phyloP scores from a whole-genome alignment of 2,888 invertebrate genomes.

The Agrotis puta region DNA sequence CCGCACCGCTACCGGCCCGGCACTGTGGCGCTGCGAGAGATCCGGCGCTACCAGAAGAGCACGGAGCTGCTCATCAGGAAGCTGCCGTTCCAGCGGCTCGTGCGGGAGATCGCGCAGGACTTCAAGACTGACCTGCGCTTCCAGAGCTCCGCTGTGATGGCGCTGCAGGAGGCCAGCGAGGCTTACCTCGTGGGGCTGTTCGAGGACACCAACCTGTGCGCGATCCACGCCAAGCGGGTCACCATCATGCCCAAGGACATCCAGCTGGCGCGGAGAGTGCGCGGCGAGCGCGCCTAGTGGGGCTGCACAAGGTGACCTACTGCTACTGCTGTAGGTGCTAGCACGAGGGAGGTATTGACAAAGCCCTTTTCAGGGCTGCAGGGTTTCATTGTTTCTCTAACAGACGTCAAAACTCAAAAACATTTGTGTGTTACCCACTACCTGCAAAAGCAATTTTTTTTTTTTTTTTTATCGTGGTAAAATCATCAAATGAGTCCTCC shows the following conservation, averaged over 20 bases:
- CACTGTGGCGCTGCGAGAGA: constrained; percentile 93
- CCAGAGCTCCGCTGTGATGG: constrained; percentile 93
- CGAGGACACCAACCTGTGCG: constrained; percentile 95
- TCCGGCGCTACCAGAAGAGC: constrained; percentile 94
- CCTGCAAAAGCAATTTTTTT: too few species aligned
- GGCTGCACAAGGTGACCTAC: neutral
- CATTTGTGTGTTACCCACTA: too few species aligned
- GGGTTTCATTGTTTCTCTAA: constrained; percentile 53
- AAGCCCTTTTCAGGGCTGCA: constrained; percentile 88
- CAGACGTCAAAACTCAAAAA: constrained; percentile 29
- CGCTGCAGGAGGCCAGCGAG: constrained; percentile 92
- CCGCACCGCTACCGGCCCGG: constrained; percentile 93
- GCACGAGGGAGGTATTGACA: constrained; percentile 71
- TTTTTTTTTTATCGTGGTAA: too few species aligned
- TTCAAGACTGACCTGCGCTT: constrained; percentile 94
- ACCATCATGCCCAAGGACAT: constrained; percentile 87
- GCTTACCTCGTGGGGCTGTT: constrained; percentile 93
- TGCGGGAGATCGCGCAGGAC: constrained; percentile 94
- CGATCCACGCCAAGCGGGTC: constrained; percentile 92
- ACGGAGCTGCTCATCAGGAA: constrained; percentile 94
- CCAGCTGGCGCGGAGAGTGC: constrained; percentile 81
- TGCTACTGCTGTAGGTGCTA: too few species aligned
- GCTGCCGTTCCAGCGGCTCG: constrained; percentile 93
- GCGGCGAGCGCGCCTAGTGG: constrained; percentile 80
- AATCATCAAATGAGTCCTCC: too few species aligned